A percentile compares a stretch with the other conserved stretches of the same genome.
These are phyloP conservation scores for Uria aalge DNA, from an alignment of 2,113 vertebrate species.

Conservation along the genomic window DNA sequence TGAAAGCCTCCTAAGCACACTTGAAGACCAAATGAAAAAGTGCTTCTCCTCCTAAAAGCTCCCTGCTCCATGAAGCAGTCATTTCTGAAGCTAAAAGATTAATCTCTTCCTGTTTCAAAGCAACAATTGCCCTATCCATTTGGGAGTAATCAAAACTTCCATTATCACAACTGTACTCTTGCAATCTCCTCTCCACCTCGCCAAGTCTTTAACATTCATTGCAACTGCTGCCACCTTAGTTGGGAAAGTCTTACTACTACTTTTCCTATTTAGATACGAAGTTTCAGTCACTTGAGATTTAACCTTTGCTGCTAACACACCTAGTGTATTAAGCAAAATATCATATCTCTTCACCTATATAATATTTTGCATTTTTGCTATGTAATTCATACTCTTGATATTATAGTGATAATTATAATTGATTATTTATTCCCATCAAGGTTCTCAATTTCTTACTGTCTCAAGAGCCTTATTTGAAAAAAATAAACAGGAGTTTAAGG, in stretches of 20 bases:
- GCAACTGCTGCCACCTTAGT: not conserved
- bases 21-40: not conserved
- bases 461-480: not conserved
- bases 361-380: not conserved
- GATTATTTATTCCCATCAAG: not conserved
- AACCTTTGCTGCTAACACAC: not conserved
- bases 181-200: not conserved
- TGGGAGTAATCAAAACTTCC: not conserved
- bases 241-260: not conserved
- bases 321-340: not conserved
- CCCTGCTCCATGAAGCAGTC: not conserved
- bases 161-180: not conserved
- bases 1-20: not conserved
- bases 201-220: not conserved
- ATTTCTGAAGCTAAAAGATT: not conserved
- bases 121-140: not conserved
- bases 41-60: not conserved
- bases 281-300: not conserved
- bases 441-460: not conserved
- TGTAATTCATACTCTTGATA: not conserved
- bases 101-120: not conserved
- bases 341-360: rapidly evolving
- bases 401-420: not conserved
- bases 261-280: not conserved
- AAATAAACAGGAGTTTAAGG: not conserved